These are phyloP conservation scores for Aromia moschata DNA, from an alignment of 2,888 invertebrate species.

Conservation along the genomic window DNA sequence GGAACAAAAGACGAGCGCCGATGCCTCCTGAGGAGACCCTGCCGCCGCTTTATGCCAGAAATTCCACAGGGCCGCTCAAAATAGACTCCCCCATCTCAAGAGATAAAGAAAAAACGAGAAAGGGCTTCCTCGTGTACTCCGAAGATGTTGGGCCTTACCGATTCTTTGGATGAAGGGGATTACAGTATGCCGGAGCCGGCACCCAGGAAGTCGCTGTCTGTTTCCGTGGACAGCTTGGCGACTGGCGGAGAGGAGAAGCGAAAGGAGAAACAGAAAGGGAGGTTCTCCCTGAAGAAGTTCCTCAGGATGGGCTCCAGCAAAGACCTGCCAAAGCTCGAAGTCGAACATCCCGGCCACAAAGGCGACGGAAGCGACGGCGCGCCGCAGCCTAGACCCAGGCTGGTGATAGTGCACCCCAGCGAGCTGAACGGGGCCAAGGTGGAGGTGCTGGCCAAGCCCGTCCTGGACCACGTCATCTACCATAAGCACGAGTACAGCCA, in stretches of 20 bases:
- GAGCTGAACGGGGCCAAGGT: slow-evolving; percentile 85
- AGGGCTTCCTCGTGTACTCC: slow-evolving; percentile 72
- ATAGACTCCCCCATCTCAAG: slow-evolving; percentile 66
- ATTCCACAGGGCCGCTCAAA: slow-evolving; percentile 66
- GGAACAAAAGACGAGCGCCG: slow-evolving; percentile 80
- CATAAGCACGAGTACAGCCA: slow-evolving; percentile 30
- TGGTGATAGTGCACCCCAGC: slow-evolving; percentile 88
- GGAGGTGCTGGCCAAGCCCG: slow-evolving; percentile 70
- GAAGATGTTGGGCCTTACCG: slow-evolving; percentile 66
- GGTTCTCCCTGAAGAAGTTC: slow-evolving; percentile 86
- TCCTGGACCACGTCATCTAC: slow-evolving; percentile 54
- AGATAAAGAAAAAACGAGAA: slow-evolving; percentile 80
- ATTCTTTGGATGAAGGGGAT: slow-evolving; percentile 50
- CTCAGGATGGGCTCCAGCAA: slow-evolving; percentile 80
- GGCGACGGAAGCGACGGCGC: slow-evolving; percentile 32
- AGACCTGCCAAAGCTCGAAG: slow-evolving; percentile 70
- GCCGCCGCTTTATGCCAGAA: slow-evolving; percentile 67
- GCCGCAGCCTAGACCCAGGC: slow-evolving; percentile 52
- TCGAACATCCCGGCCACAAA: slow-evolving; percentile 57
- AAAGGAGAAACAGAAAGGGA: slow-evolving; percentile 77
- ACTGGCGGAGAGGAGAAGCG: slow-evolving; percentile 57
- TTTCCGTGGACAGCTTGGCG: slow-evolving; percentile 78
- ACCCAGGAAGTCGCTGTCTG: slow-evolving; percentile 75
- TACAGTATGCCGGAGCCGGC: slow-evolving; percentile 70
- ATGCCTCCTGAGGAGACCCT: slow-evolving; percentile 74